Conservation (phyloP, 2,797 vertebrate genomes). For the Sebastes flavidus region DNA sequence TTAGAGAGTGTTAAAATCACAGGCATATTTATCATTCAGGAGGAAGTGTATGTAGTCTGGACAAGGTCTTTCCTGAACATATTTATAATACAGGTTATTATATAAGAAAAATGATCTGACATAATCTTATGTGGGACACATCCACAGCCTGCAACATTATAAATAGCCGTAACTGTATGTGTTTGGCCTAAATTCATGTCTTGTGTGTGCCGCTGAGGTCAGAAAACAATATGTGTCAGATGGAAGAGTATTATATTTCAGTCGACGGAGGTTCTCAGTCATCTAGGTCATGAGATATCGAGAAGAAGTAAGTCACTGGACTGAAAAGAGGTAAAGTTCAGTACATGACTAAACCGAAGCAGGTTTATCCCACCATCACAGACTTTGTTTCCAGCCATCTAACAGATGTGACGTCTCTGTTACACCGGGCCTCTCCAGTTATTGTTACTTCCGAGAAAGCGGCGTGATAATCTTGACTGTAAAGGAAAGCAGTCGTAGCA, state of each 20-base stretch:
- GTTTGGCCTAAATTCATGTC: conserved; percentile 35
- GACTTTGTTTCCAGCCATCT: neutral
- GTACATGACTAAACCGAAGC: neutral
- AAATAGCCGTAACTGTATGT: conserved; percentile 28
- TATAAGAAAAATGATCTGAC: conserved; percentile 24
- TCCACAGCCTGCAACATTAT: conserved; percentile 11
- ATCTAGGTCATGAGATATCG: neutral
- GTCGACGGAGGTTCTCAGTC: neutral
- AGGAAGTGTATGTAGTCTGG: conserved; percentile 63
- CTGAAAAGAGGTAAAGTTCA: neutral
- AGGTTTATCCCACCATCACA: neutral
- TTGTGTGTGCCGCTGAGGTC: conserved; percentile 19
- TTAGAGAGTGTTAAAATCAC: conserved; percentile 56
- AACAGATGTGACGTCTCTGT: conserved; percentile 21
- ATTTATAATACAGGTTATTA: conserved; percentile 44
- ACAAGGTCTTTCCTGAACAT: conserved; percentile 58
- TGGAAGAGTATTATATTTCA: neutral
- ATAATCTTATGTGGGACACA: conserved; percentile 25
- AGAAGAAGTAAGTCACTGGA: neutral
- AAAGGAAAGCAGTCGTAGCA: neutral
- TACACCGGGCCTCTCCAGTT: neutral
- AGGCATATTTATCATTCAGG: conserved; percentile 61
- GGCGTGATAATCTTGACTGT: neutral
- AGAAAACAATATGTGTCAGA: neutral
- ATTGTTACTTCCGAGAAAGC: conserved; percentile 19